Evolutionary conservation across 2,888 invertebrate genomes (phyloP).

Genomic region (Cephus pulcher): DNA sequence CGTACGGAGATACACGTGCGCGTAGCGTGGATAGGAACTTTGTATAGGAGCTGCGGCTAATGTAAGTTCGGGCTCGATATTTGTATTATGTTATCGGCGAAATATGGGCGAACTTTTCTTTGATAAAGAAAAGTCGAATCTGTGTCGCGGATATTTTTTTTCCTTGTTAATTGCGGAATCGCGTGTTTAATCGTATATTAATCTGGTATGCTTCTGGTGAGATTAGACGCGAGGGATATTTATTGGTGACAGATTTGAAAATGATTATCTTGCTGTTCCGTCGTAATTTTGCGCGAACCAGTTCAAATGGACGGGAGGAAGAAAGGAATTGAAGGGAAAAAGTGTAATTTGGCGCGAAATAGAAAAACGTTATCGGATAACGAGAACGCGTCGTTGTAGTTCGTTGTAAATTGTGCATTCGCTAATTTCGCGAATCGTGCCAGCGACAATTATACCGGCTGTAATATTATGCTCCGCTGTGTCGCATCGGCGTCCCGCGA

Average conservation of each 20-base stretch:
- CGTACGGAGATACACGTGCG: neutral
- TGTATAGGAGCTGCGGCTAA: neutral
- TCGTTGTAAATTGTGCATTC: neutral
- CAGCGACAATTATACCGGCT: neutral
- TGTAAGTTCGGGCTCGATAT: neutral
- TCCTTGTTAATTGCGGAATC: neutral
- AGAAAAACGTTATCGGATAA: neutral
- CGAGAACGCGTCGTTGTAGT: neutral
- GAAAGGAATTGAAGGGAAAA: neutral
- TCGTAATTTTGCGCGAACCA: neutral
- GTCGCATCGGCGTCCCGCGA: neutral
- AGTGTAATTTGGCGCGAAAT: neutral
- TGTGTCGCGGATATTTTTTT: neutral
- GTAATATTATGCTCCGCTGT: neutral
- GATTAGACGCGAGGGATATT: neutral
- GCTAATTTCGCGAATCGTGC: neutral
- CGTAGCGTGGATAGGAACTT: neutral
- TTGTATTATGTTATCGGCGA: neutral
- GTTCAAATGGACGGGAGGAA: neutral
- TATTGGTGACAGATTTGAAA: neutral
- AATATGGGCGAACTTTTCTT: neutral
- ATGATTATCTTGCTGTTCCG: neutral
- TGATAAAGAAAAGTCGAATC: neutral
- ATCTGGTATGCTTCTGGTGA: neutral
- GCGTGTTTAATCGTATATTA: neutral